A percentile compares a stretch with the other conserved stretches of the same genome.
phyloP scores from a whole-genome alignment of 2,888 invertebrate genomes.

The Blastobasis adustella region DNA sequence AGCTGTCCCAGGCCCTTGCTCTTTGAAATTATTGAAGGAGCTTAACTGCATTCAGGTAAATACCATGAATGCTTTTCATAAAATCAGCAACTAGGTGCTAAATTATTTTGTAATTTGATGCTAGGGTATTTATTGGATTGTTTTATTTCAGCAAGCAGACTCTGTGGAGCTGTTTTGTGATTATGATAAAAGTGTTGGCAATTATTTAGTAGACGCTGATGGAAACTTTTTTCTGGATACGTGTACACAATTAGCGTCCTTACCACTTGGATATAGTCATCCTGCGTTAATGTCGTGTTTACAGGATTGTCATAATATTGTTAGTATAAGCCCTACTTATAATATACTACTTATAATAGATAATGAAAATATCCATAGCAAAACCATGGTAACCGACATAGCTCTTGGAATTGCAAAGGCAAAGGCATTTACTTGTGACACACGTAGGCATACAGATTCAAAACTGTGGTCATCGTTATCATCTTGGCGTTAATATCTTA shows the following conservation, averaged over 20 bases:
- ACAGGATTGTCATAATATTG: conserved; percentile 83
- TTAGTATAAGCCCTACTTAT: conserved; percentile 46
- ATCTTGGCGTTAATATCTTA: no score
- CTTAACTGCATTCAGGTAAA: conserved; percentile 18
- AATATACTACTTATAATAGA: neutral
- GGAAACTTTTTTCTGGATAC: conserved; percentile 92
- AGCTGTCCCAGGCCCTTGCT: conserved; percentile 82
- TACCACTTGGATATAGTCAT: conserved; percentile 96
- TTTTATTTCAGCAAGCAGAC: conserved; percentile 79
- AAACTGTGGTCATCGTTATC: no score
- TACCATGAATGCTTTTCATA: no score
- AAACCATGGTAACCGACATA: no score
- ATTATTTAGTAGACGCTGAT: conserved; percentile 96
- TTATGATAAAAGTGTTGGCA: conserved; percentile 93
- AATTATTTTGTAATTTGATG: conserved; percentile 4
- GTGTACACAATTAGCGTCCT: conserved; percentile 93
- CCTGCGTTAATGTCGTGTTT: conserved; percentile 86
- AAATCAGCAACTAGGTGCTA: neutral
- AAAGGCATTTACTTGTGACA: no score
- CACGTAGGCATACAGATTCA: no score
- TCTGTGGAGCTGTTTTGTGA: conserved; percentile 93
- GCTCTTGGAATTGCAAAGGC: no score
- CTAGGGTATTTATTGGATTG: no score
- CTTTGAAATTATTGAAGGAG: conserved; percentile 45
- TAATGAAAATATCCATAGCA: no score